Percentiles rank a stretch among this genome's conserved stretches.
Evolutionary conservation across 2,113 vertebrate genomes (phyloP).

Genomic region (Burhinus oedicnemus): DNA sequence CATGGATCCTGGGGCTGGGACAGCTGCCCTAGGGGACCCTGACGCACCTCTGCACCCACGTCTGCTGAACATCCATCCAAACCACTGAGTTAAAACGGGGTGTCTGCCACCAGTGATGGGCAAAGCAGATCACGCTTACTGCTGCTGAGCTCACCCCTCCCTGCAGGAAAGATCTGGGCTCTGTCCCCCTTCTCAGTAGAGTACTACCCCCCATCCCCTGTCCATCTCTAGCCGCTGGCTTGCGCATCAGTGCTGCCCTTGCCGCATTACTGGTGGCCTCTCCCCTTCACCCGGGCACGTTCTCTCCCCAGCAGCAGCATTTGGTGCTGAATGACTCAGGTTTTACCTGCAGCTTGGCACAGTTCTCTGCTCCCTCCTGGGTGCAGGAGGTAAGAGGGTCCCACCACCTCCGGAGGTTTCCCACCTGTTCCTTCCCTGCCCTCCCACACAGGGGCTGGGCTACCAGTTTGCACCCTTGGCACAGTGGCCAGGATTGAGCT

Average conservation of each 20-base stretch:
- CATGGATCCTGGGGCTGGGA: neutral
- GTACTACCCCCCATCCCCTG: neutral
- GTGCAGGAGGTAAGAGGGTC: neutral
- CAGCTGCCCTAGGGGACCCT: neutral
- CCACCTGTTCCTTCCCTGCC: neutral
- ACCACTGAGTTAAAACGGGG: neutral
- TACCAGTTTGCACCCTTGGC: neutral
- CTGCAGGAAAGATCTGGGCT: neutral
- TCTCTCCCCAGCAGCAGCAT: neutral
- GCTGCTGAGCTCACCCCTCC: neutral
- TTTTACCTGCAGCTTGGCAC: neutral
- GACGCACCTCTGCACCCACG: neutral
- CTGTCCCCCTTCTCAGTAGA: neutral
- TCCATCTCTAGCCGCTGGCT: neutral
- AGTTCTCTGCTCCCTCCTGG: neutral
- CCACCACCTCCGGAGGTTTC: neutral
- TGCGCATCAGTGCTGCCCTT: neutral
- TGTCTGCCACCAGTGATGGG: neutral
- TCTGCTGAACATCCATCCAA: neutral
- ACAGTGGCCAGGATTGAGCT: neutral
- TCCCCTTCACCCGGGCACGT: neutral
- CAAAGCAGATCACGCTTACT: neutral
- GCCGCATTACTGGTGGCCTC: neutral
- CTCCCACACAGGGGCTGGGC: neutral
- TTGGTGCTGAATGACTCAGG: neutral